phyloP scores from a whole-genome alignment of 2,113 vertebrate genomes.

The Rousettus leschenaultii region DNA sequence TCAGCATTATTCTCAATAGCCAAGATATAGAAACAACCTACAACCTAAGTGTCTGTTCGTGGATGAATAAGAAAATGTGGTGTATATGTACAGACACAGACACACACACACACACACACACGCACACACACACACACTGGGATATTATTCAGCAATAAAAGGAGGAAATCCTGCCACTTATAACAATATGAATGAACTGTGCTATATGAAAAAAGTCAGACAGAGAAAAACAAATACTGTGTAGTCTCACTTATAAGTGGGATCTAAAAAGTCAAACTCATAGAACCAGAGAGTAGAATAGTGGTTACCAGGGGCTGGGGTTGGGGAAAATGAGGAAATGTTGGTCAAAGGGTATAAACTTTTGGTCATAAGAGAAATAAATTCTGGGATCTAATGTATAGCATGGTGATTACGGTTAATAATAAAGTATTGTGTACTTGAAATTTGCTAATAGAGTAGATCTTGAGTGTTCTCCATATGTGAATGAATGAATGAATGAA shows the following conservation, averaged over 20 bases:
- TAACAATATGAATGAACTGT: not conserved
- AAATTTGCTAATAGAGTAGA: not conserved
- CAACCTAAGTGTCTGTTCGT: not conserved
- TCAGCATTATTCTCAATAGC: not conserved
- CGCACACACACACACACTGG: not conserved
- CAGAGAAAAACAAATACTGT: not conserved
- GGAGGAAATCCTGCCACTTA: not conserved
- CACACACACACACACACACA: not conserved
- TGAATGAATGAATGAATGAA: not conserved
- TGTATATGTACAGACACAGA: too few relatives aligned
- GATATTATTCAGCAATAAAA: not conserved
- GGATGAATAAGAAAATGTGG: not conserved
- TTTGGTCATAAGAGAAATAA: not conserved
- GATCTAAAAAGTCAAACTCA: not conserved
- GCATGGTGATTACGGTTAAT: not conserved
- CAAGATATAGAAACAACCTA: not conserved
- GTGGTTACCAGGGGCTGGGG: not conserved
- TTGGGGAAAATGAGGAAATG: not conserved
- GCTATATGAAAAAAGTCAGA: not conserved
- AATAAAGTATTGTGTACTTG: not conserved
- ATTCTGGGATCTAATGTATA: not conserved
- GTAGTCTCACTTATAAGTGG: not conserved
- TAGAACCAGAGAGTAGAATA: not conserved
- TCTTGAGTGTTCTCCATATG: not conserved
- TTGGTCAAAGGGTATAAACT: not conserved